Percentiles rank a stretch among this genome's conserved stretches.
Evolutionary conservation across 2,797 vertebrate species (phyloP).

Genomic region (Sebastes minor): DNA sequence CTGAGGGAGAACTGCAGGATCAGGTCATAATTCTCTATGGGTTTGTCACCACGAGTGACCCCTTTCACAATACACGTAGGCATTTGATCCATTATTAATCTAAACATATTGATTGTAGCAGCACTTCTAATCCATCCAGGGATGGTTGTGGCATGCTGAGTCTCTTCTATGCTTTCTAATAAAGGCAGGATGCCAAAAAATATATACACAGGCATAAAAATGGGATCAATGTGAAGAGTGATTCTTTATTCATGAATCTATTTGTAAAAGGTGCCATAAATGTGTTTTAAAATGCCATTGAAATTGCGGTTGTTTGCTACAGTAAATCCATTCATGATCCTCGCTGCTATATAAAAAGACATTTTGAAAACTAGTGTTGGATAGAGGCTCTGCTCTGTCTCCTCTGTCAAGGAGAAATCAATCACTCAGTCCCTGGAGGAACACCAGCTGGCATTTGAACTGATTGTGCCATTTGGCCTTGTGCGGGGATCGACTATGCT

Average conservation of each 20-base stretch:
- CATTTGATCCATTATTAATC: conserved; percentile 6
- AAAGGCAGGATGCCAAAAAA: conserved; percentile 15
- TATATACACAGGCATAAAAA: neutral
- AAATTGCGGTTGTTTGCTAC: conserved; percentile 42
- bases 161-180: neutral
- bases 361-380: conserved; percentile 43
- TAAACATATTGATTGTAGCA: neutral
- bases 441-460: conserved; percentile 69
- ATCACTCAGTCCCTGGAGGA: conserved; percentile 69
- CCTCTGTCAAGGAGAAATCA: conserved; percentile 75
- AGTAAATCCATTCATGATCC: conserved; percentile 44
- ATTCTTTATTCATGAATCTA: conserved; percentile 24
- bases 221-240: neutral
- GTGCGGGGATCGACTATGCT: conserved; percentile 52
- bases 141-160: neutral
- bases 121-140: neutral
- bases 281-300: conserved; percentile 41
- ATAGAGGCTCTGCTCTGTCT: conserved; percentile 46
- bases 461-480: conserved; percentile 65
- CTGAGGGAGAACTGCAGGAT: neutral
- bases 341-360: conserved; percentile 24
- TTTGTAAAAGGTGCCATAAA: conserved; percentile 29
- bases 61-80: neutral
- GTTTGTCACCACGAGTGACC: neutral
- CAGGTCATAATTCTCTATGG: neutral